These are phyloP conservation scores for Tridacna gigas DNA, from an alignment of 2,888 invertebrate species.

Conservation along the genomic window DNA sequence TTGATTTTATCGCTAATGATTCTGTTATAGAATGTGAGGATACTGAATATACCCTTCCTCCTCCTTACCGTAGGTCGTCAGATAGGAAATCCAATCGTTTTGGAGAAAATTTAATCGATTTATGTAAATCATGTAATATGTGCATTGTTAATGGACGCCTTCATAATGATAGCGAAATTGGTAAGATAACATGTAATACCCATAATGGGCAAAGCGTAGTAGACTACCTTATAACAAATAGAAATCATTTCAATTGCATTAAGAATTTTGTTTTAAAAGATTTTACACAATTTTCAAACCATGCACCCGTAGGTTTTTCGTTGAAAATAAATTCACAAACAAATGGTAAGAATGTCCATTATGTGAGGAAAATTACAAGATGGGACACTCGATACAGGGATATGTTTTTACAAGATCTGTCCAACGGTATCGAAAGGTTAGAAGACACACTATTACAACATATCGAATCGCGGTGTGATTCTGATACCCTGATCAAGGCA, in stretches of 20 bases:
- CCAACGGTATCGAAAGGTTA: neutral
- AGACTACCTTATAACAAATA: conserved; percentile 20
- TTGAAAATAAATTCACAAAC: neutral
- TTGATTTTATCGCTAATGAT: conserved; percentile 8
- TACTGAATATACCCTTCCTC: neutral
- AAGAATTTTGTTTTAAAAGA: neutral
- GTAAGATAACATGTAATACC: conserved; percentile 20
- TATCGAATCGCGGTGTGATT: neutral
- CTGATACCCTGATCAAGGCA: neutral
- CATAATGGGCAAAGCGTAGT: conserved; percentile 27
- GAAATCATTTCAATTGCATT: neutral
- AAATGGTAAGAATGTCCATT: neutral
- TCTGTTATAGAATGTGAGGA: neutral
- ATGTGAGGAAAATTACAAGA: neutral
- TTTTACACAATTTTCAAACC: conserved; percentile 26
- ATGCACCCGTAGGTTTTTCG: conserved; percentile 15
- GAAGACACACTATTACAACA: neutral
- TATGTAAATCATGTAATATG: conserved; percentile 27
- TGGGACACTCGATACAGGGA: neutral
- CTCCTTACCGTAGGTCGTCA: neutral
- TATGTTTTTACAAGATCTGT: neutral
- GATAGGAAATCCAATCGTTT: conserved; percentile 24
- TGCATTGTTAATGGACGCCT: conserved; percentile 13
- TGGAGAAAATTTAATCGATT: conserved; percentile 36
- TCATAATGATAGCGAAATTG: neutral